phyloP scores from a whole-genome alignment of 2,797 vertebrate genomes.

The Synanceia verrucosa region DNA sequence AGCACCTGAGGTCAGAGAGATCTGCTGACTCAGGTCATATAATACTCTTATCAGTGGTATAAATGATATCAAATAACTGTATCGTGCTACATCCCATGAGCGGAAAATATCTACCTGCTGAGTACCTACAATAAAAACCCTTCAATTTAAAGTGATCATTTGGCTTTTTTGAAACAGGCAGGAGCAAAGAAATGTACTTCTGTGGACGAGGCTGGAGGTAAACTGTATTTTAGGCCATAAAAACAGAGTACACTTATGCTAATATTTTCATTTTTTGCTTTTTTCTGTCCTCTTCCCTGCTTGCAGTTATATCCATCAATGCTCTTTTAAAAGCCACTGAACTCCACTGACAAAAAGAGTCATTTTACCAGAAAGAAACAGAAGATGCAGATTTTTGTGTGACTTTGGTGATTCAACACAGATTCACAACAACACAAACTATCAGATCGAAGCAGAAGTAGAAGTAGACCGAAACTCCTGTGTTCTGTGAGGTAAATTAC shows the following conservation, averaged over 20 bases:
- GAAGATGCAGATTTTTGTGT: background rate
- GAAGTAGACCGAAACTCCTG: background rate
- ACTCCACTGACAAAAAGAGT: background rate
- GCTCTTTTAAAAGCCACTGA: background rate
- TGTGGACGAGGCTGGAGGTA: background rate
- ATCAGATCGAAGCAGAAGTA: background rate
- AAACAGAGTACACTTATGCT: too few species aligned
- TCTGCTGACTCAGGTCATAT: slow-evolving; percentile 67
- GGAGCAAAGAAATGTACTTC: background rate
- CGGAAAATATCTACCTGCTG: slow-evolving; percentile 9
- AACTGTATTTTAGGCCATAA: background rate
- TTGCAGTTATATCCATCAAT: background rate
- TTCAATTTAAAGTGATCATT: background rate
- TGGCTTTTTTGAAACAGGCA: background rate
- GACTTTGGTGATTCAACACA: background rate
- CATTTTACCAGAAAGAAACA: background rate
- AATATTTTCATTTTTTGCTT: too few species aligned
- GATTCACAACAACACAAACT: background rate
- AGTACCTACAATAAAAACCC: background rate
- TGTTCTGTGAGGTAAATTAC: background rate
- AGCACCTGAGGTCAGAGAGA: slow-evolving; percentile 64
- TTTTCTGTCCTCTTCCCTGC: too few species aligned
- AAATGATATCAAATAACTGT: slow-evolving; percentile 34
- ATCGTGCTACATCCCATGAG: slow-evolving; percentile 14
- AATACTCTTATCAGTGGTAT: slow-evolving; percentile 42